These are phyloP conservation scores for Hymenochirus boettgeri DNA, from an alignment of 2,113 vertebrate genomes.

Conservation along the genomic window DNA sequence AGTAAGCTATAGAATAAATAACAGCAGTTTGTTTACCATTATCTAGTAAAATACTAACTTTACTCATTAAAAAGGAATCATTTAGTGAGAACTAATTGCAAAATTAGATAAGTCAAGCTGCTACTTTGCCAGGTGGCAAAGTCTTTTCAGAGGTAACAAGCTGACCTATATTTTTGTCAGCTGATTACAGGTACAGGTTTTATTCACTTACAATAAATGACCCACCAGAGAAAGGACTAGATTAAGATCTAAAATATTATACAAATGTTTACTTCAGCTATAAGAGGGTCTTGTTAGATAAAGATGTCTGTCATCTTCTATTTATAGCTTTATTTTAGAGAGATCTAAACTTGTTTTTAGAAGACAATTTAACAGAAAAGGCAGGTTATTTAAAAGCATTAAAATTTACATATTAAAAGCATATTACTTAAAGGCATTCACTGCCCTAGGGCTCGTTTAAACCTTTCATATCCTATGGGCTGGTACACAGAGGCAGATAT, in stretches of 20 bases:
- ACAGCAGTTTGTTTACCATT: too few species aligned
- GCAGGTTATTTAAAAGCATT: too few species aligned
- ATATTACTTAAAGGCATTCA: too few species aligned
- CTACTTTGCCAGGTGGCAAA: slow-evolving; percentile 11
- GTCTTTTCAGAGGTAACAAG: not conserved
- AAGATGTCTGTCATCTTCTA: slow-evolving; percentile 43
- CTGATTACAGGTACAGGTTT: not conserved
- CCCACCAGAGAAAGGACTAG: not conserved
- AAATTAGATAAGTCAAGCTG: slow-evolving; percentile 13
- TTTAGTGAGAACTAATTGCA: slow-evolving; percentile 32
- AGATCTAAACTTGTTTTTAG: too few species aligned
- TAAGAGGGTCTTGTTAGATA: slow-evolving; percentile 33
- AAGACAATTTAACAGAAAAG: too few species aligned
- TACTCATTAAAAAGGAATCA: slow-evolving; percentile 2
- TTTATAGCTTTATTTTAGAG: too few species aligned
- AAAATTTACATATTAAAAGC: too few species aligned
- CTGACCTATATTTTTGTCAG: not conserved
- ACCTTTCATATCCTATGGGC: too few species aligned
- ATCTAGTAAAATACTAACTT: too few species aligned
- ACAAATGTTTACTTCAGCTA: slow-evolving; percentile 5
- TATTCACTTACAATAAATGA: not conserved
- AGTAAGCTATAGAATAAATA: too few species aligned
- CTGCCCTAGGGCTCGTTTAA: too few species aligned
- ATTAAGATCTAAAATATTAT: slow-evolving; percentile 12
- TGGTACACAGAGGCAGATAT: too few species aligned